These are phyloP conservation scores for Cantharis lateralis DNA, from an alignment of 2,888 invertebrate species.

Conservation along the genomic window DNA sequence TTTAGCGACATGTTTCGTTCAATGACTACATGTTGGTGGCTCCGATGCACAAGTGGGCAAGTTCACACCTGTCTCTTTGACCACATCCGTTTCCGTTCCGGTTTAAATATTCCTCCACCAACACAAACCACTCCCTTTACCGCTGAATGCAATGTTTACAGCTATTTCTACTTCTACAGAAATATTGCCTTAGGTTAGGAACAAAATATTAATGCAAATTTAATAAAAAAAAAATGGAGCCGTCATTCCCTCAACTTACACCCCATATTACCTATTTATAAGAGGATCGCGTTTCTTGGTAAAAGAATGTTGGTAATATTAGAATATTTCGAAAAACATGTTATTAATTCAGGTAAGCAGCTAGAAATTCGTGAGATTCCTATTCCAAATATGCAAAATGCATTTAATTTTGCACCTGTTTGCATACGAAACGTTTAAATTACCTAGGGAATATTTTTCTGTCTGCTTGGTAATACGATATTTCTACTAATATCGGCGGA, in stretches of 20 bases:
- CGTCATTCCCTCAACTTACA: background rate
- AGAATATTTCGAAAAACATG: slow-evolving; percentile 21
- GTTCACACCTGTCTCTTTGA: slow-evolving; percentile 52
- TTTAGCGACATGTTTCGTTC: slow-evolving; percentile 26
- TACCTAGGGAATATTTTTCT: slow-evolving; percentile 26
- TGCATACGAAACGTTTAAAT: slow-evolving; percentile 20
- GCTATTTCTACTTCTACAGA: slow-evolving; percentile 9
- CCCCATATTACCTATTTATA: background rate
- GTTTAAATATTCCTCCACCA: slow-evolving; percentile 22
- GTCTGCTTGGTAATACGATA: slow-evolving; percentile 29
- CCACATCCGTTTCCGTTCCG: slow-evolving; percentile 52
- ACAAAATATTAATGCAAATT: slow-evolving; percentile 15
- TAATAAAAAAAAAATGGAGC: background rate
- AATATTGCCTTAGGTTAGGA: slow-evolving; percentile 1
- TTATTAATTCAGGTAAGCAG: slow-evolving; percentile 30
- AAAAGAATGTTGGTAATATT: slow-evolving; percentile 10
- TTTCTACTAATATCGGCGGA: slow-evolving; percentile 29
- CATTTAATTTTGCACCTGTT: slow-evolving; percentile 32
- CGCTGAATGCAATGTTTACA: slow-evolving; percentile 15
- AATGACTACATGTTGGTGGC: slow-evolving; percentile 37
- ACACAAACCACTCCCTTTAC: slow-evolving; percentile 4
- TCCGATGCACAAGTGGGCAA: slow-evolving; percentile 45
- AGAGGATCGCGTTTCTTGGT: slow-evolving; percentile 14
- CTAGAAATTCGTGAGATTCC: slow-evolving; percentile 26
- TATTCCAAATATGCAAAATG: slow-evolving; percentile 27